Evolutionary conservation across 2,888 invertebrate genomes (phyloP).

Genomic region (Leucophora obtusa): DNA sequence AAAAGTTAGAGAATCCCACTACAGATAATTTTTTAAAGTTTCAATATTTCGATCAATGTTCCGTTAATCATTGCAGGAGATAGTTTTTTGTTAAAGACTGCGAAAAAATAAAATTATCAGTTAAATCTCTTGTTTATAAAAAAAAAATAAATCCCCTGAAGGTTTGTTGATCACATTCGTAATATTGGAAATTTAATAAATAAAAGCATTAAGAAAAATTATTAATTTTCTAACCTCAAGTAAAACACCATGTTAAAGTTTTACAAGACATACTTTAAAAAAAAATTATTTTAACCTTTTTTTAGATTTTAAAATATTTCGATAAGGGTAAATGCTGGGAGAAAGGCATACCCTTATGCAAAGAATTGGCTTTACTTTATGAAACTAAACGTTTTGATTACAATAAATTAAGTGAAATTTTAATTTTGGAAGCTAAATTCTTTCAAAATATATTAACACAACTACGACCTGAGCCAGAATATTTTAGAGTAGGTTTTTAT

Average conservation of each 20-base stretch:
- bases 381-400: conserved; percentile 93
- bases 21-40: too few relatives aligned
- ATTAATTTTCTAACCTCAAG: too few relatives aligned
- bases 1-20: too few relatives aligned
- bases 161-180: too few relatives aligned
- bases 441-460: conserved; percentile 94
- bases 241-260: too few relatives aligned
- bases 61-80: too few relatives aligned
- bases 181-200: too few relatives aligned
- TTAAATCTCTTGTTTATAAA: too few relatives aligned
- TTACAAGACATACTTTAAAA: neutral
- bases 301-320: conserved; percentile 91
- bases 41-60: neutral
- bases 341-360: conserved; percentile 93
- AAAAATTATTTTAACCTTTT: conserved; percentile 15
- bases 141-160: too few relatives aligned
- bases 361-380: conserved; percentile 92
- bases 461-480: conserved; percentile 94
- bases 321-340: conserved; percentile 99
- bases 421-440: conserved; percentile 92
- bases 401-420: conserved; percentile 89
- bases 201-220: too few relatives aligned
- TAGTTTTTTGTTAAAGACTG: neutral
- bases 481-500: conserved; percentile 96
- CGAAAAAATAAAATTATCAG: too few relatives aligned